Percentiles rank a stretch among this genome's conserved stretches.
Evolutionary conservation across 2,888 invertebrate species (phyloP).

Genomic region (Lasioglossum malachurum): DNA sequence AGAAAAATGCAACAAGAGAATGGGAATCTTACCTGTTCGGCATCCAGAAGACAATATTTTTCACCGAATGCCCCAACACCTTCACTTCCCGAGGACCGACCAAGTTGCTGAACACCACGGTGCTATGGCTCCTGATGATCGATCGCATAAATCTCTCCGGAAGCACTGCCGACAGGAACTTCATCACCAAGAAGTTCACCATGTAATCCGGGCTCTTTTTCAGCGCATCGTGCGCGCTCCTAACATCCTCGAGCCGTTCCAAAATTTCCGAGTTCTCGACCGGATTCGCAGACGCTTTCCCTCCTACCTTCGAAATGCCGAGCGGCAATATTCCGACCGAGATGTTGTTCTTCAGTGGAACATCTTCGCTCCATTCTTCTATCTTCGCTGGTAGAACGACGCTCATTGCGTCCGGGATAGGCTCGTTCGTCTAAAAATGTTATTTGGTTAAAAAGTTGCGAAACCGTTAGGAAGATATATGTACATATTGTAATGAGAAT

Average conservation of each 20-base stretch:
- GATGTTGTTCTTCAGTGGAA: conserved; percentile 85
- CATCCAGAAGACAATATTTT: conserved; percentile 86
- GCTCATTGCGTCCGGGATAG: conserved; percentile 74
- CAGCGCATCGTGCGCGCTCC: conserved; percentile 80
- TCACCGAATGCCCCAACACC: conserved; percentile 84
- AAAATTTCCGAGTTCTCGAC: conserved; percentile 56
- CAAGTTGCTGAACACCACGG: conserved; percentile 86
- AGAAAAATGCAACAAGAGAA: neutral
- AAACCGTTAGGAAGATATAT: neutral
- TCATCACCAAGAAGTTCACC: conserved; percentile 86
- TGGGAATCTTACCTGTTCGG: conserved; percentile 86
- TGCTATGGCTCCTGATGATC: conserved; percentile 85
- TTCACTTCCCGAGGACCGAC: conserved; percentile 85
- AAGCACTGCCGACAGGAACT: conserved; percentile 83
- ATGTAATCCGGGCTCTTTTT: conserved; percentile 84
- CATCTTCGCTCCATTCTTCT: conserved; percentile 64
- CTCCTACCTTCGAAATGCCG: conserved; percentile 79
- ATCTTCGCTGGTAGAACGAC: conserved; percentile 80
- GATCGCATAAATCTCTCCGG: conserved; percentile 84
- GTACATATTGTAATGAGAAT: no score
- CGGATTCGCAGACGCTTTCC: conserved; percentile 29
- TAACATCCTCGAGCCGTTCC: conserved; percentile 80
- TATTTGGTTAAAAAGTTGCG: neutral
- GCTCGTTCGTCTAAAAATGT: conserved; percentile 62
- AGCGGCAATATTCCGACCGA: conserved; percentile 86